Percentiles rank a stretch among this genome's conserved stretches.
phyloP scores from a whole-genome alignment of 2,113 vertebrate species.

The Anhinga rufa region DNA sequence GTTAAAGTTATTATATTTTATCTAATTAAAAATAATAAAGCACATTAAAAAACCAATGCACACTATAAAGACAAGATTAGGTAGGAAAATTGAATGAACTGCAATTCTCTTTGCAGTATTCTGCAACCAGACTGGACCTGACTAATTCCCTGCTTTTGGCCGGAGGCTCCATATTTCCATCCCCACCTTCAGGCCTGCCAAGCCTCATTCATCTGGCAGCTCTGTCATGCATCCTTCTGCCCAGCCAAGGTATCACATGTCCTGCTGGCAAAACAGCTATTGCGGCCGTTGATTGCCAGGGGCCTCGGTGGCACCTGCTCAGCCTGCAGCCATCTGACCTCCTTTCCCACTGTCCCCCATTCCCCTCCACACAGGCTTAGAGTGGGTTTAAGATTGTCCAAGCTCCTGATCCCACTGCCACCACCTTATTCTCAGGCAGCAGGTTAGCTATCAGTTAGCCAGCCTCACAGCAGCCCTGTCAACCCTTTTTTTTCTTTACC shows the following conservation, averaged over 20 bases:
- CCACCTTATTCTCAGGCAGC: not conserved
- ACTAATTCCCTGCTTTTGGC: not conserved
- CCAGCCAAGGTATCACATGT: not conserved
- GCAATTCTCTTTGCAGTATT: not conserved
- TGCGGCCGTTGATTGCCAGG: not conserved
- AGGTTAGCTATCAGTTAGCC: not conserved
- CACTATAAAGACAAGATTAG: not conserved
- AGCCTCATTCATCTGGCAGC: constrained; percentile 3
- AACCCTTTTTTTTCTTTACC: not conserved
- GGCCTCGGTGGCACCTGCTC: not conserved
- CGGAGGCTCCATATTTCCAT: not conserved
- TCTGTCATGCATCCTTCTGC: not conserved
- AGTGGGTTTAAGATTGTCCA: not conserved
- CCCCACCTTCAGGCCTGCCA: not conserved
- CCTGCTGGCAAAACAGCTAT: not conserved
- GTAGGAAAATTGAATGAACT: not conserved
- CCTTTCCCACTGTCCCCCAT: not conserved
- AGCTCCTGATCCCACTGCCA: not conserved
- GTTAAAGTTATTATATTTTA: not conserved
- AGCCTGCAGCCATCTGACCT: constrained; percentile 32
- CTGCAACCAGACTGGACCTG: not conserved
- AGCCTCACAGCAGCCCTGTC: not conserved
- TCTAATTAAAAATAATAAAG: not conserved
- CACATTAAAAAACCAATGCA: not conserved
- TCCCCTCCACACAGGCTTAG: not conserved